Conservation (phyloP, 2,888 invertebrate genomes). For the Caenorhabditis plicata region DNA sequence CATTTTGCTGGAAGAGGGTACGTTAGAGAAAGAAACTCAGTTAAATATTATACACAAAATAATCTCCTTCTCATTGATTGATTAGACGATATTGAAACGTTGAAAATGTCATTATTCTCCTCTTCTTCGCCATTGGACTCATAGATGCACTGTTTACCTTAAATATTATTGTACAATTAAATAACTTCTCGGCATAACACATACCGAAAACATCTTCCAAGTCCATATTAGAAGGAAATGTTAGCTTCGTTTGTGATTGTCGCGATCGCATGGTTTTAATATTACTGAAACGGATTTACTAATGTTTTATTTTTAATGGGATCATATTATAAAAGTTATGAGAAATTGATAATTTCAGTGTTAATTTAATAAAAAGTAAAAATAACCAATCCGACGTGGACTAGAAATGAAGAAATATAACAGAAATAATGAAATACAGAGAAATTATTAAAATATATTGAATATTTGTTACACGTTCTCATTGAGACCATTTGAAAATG, state of each 20-base stretch:
- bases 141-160: slow-evolving; percentile 9
- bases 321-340: too few relatives aligned
- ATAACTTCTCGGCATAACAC: not conserved
- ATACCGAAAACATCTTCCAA: slow-evolving; percentile 29
- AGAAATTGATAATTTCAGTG: too few relatives aligned
- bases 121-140: slow-evolving; percentile 9
- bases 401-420: too few relatives aligned
- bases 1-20: not conserved
- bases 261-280: slow-evolving; percentile 19
- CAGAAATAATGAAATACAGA: too few relatives aligned
- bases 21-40: too few relatives aligned
- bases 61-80: slow-evolving; percentile 12
- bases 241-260: slow-evolving; percentile 29
- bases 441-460: too few relatives aligned
- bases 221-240: slow-evolving; percentile 36
- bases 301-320: not conserved
- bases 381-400: too few relatives aligned
- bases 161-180: not conserved
- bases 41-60: slow-evolving; percentile 1
- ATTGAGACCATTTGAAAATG: too few relatives aligned
- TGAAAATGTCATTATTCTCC: slow-evolving; percentile 26
- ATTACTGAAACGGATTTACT: slow-evolving; percentile 8
- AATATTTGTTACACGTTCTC: too few relatives aligned
- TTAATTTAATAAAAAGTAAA: too few relatives aligned
- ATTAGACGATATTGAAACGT: slow-evolving; percentile 19